These are phyloP conservation scores for Chesias legatella DNA, from an alignment of 2,888 invertebrate genomes.

Conservation along the genomic window DNA sequence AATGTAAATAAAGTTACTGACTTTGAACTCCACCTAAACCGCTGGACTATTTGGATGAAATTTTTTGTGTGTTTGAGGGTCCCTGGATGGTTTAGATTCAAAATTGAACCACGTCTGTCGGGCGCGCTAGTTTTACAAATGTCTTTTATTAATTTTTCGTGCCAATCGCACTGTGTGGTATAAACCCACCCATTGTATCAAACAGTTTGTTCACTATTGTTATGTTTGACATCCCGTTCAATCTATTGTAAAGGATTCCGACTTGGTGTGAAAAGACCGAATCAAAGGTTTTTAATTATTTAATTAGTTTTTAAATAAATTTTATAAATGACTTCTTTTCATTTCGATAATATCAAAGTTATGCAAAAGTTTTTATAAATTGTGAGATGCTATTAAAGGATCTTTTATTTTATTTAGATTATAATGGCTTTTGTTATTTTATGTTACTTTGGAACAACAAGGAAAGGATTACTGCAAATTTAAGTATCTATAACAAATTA, in stretches of 20 bases:
- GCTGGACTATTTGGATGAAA: too few relatives aligned
- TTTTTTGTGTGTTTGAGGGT: too few relatives aligned
- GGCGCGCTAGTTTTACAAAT: background rate
- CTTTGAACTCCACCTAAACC: too few relatives aligned
- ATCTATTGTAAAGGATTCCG: slow-evolving; percentile 37
- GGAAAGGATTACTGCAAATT: too few relatives aligned
- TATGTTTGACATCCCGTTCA: slow-evolving; percentile 39
- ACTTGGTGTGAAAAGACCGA: slow-evolving; percentile 34
- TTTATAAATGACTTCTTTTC: slow-evolving; percentile 8
- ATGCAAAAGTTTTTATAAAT: background rate
- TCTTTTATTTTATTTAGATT: too few relatives aligned
- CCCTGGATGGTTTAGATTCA: too few relatives aligned
- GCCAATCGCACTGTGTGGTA: slow-evolving; percentile 45
- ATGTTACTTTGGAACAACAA: too few relatives aligned
- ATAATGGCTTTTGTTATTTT: too few relatives aligned
- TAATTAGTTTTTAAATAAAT: slow-evolving; percentile 27
- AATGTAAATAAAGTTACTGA: too few relatives aligned
- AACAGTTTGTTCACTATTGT: slow-evolving; percentile 35
- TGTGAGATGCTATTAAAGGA: too few relatives aligned
- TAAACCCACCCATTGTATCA: slow-evolving; percentile 44
- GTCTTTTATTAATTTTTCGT: slow-evolving; percentile 21
- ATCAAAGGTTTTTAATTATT: slow-evolving; percentile 37
- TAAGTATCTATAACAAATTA: too few relatives aligned
- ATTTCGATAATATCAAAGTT: background rate
- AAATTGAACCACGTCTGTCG: background rate